A percentile compares a stretch with the other conserved stretches of the same genome.
Evolutionary conservation across 2,888 invertebrate genomes (phyloP).

Genomic region (Drosophila suboccidentalis): DNA sequence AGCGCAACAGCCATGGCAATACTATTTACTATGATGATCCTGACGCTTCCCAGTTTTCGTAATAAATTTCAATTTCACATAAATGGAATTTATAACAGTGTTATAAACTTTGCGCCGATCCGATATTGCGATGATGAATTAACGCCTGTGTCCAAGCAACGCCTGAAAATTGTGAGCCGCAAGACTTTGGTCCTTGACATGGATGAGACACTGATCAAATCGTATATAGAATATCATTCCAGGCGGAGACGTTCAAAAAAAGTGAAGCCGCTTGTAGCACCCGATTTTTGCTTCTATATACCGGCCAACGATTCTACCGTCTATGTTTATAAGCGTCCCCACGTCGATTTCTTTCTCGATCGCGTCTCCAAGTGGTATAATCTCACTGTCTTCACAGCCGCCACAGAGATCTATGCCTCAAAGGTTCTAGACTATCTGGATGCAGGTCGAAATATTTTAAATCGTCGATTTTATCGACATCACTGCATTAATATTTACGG

Average conservation of each 20-base stretch:
- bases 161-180: conserved; percentile 35
- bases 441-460: conserved; percentile 32
- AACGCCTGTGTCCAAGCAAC: conserved; percentile 24
- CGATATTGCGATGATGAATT: conserved; percentile 22
- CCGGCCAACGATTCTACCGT: not conserved
- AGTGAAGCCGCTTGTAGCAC: not conserved
- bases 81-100: not conserved
- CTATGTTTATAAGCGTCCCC: conserved; percentile 56
- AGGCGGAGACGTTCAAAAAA: not conserved
- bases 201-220: conserved; percentile 54
- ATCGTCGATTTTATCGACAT: conserved; percentile 37
- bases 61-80: not conserved
- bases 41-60: not conserved
- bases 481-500: conserved; percentile 45
- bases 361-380: conserved; percentile 56
- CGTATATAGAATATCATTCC: conserved; percentile 9
- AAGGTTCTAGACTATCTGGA: conserved; percentile 48
- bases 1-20: not conserved
- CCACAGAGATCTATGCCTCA: conserved; percentile 32
- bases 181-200: conserved; percentile 61
- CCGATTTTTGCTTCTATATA: conserved; percentile 34
- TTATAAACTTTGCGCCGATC: conserved; percentile 31
- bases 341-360: conserved; percentile 57
- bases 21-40: not conserved
- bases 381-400: conserved; percentile 43